These are phyloP conservation scores for Oikopleura albicans DNA, from an alignment of 23 tunicate species.

Conservation along the genomic window DNA sequence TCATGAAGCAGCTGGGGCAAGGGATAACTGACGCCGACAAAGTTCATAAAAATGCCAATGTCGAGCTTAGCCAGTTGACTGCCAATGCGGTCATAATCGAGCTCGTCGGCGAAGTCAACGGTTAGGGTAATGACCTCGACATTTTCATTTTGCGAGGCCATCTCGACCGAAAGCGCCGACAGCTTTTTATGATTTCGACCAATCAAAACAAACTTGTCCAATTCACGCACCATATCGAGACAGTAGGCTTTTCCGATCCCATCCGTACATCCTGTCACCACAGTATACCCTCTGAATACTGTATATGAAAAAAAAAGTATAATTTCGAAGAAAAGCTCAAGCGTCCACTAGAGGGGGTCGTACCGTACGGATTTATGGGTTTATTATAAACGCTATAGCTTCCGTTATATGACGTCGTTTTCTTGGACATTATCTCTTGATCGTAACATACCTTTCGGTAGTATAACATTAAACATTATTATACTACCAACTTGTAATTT, in stretches of 20 bases:
- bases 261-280: background rate
- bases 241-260: slow-evolving; percentile 16
- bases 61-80: background rate
- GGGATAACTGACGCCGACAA: slow-evolving; percentile 3
- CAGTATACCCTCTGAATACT: background rate
- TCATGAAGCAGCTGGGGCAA: background rate
- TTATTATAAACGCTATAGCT: no score
- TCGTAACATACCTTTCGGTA: no score
- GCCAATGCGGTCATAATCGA: background rate
- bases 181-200: slow-evolving; percentile 4
- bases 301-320: no score
- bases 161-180: background rate
- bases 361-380: no score
- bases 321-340: no score
- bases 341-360: no score
- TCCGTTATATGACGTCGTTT: no score
- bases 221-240: background rate
- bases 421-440: no score
- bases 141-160: background rate
- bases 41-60: slow-evolving; percentile 17
- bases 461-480: no score
- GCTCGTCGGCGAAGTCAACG: background rate
- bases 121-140: background rate
- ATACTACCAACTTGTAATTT: no score
- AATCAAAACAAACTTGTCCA: slow-evolving; percentile 8